Base-by-base conservation (phyloP, 2,797 vertebrate species). In the Periparus ater region DNA sequence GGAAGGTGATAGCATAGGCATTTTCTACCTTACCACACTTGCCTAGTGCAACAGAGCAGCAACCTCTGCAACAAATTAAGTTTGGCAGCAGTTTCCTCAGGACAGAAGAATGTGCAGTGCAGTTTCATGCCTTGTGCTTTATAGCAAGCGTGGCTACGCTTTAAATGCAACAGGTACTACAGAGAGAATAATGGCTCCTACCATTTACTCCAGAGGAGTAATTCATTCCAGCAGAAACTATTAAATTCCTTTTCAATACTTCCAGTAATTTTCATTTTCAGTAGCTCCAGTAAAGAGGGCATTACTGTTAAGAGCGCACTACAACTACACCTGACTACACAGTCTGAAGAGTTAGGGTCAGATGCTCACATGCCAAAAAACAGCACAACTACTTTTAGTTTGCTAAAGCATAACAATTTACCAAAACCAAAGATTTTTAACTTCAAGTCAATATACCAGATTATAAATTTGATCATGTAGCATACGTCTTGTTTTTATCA, bases 201-300 rank as follows among this genome's bases (percentile, higher is more conserved):
- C 18, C 20, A 42, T 63, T 93, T 77, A 60, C 29, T 80, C 32
- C 51, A 34, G 27, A 62, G 23, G 10, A 4, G 32, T 50, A 58
- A 76, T 62, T 77, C 16, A 60, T 17, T 90, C 47, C 62, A 77
- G n/a, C 20, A 80, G 57, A 44, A 36, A 40, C 34, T 40, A 34
- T 0, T 38, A 18, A 66, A 42, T 53, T 89, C 16, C 32, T 90
- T 91, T 63, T 55, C 48, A 83, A 36, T 8, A 74, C 34, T 73
- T 71, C 8, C 55, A 77, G 48, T 63, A 62, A 90, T 80, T 90
- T 80, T 75, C 17, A 83, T 85, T 88, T 74, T 72, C 29, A 79
- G 53, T 70, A 67, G 61, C 57, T 81, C 30, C 45, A 67, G 25
- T 7, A 71, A 40, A 71, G 36, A 63, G 12, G 74, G 11, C 40